phyloP scores from a whole-genome alignment of 2,797 vertebrate species.

The Falco cherrug region DNA sequence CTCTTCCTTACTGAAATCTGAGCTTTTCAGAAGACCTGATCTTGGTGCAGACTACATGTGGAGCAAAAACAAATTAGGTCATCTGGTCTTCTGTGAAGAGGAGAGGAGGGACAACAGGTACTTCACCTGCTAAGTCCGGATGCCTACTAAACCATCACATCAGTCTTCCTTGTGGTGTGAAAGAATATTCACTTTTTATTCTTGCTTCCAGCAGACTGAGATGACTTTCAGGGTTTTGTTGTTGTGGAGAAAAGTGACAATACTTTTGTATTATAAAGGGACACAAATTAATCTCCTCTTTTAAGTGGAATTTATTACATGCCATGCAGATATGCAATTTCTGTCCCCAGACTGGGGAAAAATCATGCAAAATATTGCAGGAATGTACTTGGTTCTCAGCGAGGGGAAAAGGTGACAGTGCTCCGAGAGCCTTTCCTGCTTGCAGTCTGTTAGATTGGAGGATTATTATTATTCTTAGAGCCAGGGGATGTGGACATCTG shows the following conservation, averaged over 20 bases:
- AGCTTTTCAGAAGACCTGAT: neutral
- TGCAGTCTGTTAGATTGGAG: conserved; percentile 4
- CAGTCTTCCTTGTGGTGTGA: neutral
- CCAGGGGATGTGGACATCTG: conserved; percentile 54
- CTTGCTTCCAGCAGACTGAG: neutral
- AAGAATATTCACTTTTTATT: neutral
- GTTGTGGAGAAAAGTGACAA: neutral
- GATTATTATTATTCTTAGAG: conserved; percentile 53
- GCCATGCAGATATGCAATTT: neutral
- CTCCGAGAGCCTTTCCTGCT: neutral
- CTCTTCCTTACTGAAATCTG: neutral
- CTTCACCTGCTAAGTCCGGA: neutral
- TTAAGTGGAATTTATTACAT: neutral
- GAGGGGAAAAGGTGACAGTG: conserved; percentile 22
- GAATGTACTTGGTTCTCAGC: neutral
- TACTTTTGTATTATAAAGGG: neutral
- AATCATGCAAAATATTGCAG: neutral
- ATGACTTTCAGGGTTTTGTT: neutral
- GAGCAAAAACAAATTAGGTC: neutral
- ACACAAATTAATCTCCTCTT: neutral
- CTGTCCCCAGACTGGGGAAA: neutral
- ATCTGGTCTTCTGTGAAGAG: neutral
- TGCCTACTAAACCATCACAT: neutral
- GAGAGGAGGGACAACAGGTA: neutral
- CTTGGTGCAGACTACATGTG: neutral